phyloP scores from a whole-genome alignment of 1,140 invertebrate genomes.

The Pachyrhynchus sulphureomaculatus region DNA sequence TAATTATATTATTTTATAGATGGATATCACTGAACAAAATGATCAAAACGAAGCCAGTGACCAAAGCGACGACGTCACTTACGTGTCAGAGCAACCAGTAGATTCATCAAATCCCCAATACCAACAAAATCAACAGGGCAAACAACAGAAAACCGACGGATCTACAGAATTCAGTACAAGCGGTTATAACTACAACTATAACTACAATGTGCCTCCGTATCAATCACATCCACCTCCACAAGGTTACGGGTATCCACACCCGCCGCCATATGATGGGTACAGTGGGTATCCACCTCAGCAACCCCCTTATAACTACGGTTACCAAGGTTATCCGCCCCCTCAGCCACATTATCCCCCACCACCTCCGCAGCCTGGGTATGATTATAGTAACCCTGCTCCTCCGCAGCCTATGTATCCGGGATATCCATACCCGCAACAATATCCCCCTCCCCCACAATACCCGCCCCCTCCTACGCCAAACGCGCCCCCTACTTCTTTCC shows the following conservation, averaged over 20 bases:
- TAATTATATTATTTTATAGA: no score
- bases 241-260: slow-evolving; percentile 40
- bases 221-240: slow-evolving; percentile 40
- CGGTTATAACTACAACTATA: slow-evolving; percentile 44
- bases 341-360: slow-evolving; percentile 41
- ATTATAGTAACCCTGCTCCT: slow-evolving; percentile 38
- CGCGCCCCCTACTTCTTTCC: slow-evolving; percentile 26
- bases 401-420: slow-evolving; percentile 54
- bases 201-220: slow-evolving; percentile 38
- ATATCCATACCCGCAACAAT: slow-evolving; percentile 54
- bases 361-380: slow-evolving; percentile 39
- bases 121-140: slow-evolving; percentile 23
- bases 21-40: slow-evolving; percentile 10
- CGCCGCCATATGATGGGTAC: slow-evolving; percentile 44
- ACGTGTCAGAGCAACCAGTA: slow-evolving; percentile 40
- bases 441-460: slow-evolving; percentile 53
- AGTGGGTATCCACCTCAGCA: slow-evolving; percentile 39
- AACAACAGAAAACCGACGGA: slow-evolving; percentile 35
- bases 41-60: slow-evolving; percentile 37
- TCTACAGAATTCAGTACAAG: slow-evolving; percentile 20
- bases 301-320: slow-evolving; percentile 45
- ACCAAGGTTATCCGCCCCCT: slow-evolving; percentile 41
- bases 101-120: slow-evolving; percentile 10
- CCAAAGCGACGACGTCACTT: slow-evolving; percentile 43
- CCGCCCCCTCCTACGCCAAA: slow-evolving; percentile 34